Conservation (phyloP, 2,888 invertebrate species). For the Anticlea derivata region DNA sequence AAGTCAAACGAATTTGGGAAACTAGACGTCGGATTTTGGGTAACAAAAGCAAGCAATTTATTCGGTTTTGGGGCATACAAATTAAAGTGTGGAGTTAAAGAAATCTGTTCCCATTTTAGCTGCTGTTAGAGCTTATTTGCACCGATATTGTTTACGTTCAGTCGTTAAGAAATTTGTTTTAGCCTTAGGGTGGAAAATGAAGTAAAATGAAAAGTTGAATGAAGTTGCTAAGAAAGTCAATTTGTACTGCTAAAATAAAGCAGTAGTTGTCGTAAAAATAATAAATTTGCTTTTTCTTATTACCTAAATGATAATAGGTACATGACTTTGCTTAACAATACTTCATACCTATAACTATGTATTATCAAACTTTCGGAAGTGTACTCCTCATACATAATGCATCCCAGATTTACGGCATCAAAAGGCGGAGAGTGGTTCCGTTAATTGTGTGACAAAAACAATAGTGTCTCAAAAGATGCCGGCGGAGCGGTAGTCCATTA, state of each 20-base stretch:
- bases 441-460: slow-evolving; percentile 69
- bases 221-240: no score
- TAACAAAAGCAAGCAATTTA: slow-evolving; percentile 43
- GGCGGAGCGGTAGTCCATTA: slow-evolving; percentile 75
- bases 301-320: no score
- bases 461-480: slow-evolving; percentile 59
- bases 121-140: slow-evolving; percentile 10
- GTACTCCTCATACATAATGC: background rate
- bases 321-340: no score
- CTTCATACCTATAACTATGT: no score
- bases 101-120: slow-evolving; percentile 21
- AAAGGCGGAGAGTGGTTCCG: slow-evolving; percentile 51
- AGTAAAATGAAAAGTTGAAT: no score
- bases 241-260: no score
- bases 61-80: slow-evolving; percentile 36
- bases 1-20: slow-evolving; percentile 52
- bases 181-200: no score
- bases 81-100: slow-evolving; percentile 19
- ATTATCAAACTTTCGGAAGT: background rate
- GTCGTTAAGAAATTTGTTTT: background rate
- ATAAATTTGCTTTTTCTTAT: no score
- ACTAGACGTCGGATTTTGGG: slow-evolving; percentile 43
- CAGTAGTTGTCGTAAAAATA: no score
- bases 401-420: slow-evolving; percentile 44
- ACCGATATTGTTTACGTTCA: slow-evolving; percentile 19